These are phyloP conservation scores for Leuciscus waleckii DNA, from an alignment of 2,797 vertebrate species.

Conservation along the genomic window DNA sequence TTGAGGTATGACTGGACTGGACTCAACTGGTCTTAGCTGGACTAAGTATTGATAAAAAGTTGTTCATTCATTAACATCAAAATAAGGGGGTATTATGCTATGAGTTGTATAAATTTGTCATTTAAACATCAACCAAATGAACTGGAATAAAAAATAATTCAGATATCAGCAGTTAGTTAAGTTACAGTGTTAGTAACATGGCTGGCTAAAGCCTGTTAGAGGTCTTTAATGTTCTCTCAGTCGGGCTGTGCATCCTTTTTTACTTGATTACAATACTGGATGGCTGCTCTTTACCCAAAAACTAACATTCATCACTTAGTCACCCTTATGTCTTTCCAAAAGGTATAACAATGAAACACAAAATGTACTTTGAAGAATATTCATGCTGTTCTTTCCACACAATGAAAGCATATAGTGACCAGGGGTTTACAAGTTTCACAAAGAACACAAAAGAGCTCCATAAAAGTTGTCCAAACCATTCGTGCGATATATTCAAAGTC, in stretches of 20 bases:
- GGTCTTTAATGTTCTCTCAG: conserved; percentile 17
- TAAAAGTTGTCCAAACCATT: not conserved
- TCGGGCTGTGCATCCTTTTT: conserved; percentile 4
- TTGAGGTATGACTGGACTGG: conserved; percentile 66
- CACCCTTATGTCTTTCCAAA: not conserved
- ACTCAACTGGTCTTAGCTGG: conserved; percentile 54
- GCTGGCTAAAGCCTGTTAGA: conserved; percentile 56
- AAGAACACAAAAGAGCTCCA: not conserved
- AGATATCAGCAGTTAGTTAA: conserved; percentile 8
- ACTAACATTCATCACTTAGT: not conserved
- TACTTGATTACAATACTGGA: not conserved
- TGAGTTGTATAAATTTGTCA: not conserved
- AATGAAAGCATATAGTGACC: not conserved
- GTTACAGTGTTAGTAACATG: conserved; percentile 50
- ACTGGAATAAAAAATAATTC: not conserved
- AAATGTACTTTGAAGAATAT: not conserved
- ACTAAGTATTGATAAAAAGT: conserved; percentile 24
- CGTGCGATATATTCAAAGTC: not conserved
- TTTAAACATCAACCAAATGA: conserved; percentile 27
- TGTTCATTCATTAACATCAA: conserved; percentile 49
- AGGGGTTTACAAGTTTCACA: not conserved
- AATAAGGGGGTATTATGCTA: conserved; percentile 4
- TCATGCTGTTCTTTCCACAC: not conserved
- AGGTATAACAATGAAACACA: not conserved
- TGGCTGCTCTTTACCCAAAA: not conserved